Evolutionary conservation across 2,888 invertebrate species (phyloP).

Genomic region (Allophyes oxyacanthae): DNA sequence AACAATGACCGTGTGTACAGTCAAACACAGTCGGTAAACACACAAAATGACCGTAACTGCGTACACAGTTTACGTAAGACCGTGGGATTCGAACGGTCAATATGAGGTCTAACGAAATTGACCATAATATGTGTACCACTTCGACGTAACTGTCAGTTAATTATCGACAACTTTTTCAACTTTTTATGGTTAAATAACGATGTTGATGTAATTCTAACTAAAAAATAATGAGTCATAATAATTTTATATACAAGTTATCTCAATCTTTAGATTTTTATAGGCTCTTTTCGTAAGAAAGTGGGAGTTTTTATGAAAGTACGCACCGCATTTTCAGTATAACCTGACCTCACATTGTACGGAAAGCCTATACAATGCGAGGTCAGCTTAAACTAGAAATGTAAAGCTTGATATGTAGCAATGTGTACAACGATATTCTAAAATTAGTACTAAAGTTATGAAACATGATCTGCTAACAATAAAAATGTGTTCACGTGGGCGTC

Average conservation of each 20-base stretch:
- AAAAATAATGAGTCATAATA: slow-evolving; percentile 44
- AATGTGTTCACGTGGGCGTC: slow-evolving; percentile 41
- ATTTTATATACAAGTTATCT: slow-evolving; percentile 53
- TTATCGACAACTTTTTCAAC: slow-evolving; percentile 45
- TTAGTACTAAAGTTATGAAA: slow-evolving; percentile 52
- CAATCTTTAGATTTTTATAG: slow-evolving; percentile 46
- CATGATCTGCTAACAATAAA: slow-evolving; percentile 36
- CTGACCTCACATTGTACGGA: no score
- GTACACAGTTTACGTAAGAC: slow-evolving; percentile 64
- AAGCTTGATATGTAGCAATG: no score
- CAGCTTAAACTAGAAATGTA: no score
- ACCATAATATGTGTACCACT: slow-evolving; percentile 54
- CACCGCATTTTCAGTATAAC: no score
- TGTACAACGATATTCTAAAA: slow-evolving; percentile 44
- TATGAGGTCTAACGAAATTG: slow-evolving; percentile 56
- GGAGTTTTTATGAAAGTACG: slow-evolving; percentile 56
- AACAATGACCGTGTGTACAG: slow-evolving; percentile 36
- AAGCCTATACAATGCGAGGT: no score
- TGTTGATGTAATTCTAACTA: slow-evolving; percentile 49
- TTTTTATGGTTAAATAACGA: slow-evolving; percentile 46
- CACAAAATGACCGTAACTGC: slow-evolving; percentile 37
- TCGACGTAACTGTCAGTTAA: slow-evolving; percentile 54
- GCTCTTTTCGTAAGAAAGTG: slow-evolving; percentile 47
- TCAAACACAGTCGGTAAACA: slow-evolving; percentile 43
- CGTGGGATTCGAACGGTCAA: slow-evolving; percentile 67